Conservation (phyloP, 2,113 vertebrate species). For the Regulus satrapa region DNA sequence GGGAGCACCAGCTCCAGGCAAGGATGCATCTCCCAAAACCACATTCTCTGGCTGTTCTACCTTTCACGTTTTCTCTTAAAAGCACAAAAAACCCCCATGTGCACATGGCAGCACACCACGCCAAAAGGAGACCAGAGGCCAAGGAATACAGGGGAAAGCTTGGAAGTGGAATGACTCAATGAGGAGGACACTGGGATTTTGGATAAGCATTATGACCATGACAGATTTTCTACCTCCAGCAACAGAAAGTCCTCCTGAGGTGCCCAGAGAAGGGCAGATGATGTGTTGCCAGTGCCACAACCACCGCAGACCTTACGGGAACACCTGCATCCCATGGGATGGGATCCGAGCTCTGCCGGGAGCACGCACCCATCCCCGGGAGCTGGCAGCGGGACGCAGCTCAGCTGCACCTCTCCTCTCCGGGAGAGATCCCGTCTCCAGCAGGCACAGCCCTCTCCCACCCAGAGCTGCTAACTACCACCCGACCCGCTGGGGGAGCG, state of each 20-base stretch:
- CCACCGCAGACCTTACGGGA: accelerated
- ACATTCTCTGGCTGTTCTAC: not conserved
- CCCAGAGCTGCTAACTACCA: not conserved
- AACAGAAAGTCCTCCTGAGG: not conserved
- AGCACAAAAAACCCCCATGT: not conserved
- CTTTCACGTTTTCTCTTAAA: not conserved
- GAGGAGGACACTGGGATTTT: not conserved
- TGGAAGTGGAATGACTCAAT: not conserved
- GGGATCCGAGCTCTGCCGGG: not conserved
- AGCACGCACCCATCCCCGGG: accelerated
- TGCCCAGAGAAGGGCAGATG: not conserved
- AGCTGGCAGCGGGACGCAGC: accelerated
- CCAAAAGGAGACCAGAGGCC: not conserved
- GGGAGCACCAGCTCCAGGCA: not conserved
- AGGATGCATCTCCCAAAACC: not conserved
- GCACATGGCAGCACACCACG: accelerated
- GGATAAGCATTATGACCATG: not conserved
- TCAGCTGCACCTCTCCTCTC: not conserved
- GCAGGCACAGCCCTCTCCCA: not conserved
- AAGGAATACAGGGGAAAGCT: not conserved
- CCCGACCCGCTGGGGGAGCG: no score
- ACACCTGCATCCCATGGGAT: not conserved
- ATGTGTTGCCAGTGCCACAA: not conserved
- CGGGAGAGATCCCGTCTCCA: not conserved
- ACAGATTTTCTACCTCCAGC: not conserved